These are phyloP conservation scores for Drosophila diplacantha DNA, from an alignment of 2,888 invertebrate species.

Conservation along the genomic window DNA sequence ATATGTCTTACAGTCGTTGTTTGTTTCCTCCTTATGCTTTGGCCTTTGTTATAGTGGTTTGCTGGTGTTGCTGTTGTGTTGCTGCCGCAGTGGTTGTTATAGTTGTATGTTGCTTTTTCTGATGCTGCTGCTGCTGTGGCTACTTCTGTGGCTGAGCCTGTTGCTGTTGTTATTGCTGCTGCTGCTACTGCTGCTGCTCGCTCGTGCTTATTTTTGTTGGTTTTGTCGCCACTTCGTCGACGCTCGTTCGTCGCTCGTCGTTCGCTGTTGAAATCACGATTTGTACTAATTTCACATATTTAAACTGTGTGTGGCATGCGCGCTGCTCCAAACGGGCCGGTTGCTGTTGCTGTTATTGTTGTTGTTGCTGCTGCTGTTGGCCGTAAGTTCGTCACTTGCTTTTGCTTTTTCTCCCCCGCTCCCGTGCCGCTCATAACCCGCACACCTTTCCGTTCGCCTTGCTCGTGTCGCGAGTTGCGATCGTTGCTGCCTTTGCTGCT, in stretches of 20 bases:
- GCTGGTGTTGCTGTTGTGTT: slow-evolving; percentile 3
- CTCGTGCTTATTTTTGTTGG: slow-evolving; percentile 37
- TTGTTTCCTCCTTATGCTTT: slow-evolving; percentile 8
- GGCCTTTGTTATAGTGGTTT: neutral
- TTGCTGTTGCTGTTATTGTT: slow-evolving; percentile 40
- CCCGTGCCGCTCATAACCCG: slow-evolving; percentile 19
- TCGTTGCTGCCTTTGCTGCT: slow-evolving; percentile 51
- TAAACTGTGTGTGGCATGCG: slow-evolving; percentile 78
- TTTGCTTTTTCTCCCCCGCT: slow-evolving; percentile 58
- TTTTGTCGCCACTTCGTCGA: slow-evolving; percentile 47
- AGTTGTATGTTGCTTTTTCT: slow-evolving; percentile 3
- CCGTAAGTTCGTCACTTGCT: slow-evolving; percentile 73
- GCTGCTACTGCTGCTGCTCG: slow-evolving; percentile 52
- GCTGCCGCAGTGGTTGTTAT: too few species aligned
- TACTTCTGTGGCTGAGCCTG: slow-evolving; percentile 42
- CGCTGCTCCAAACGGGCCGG: slow-evolving; percentile 68
- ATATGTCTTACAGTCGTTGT: slow-evolving; percentile 50
- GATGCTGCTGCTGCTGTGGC: slow-evolving; percentile 17
- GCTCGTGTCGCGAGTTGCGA: slow-evolving; percentile 65
- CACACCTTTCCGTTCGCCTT: slow-evolving; percentile 63
- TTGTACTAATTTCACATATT: slow-evolving; percentile 78
- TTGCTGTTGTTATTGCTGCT: slow-evolving; percentile 40
- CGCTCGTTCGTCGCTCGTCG: slow-evolving; percentile 75
- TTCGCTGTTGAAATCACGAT: slow-evolving; percentile 78
- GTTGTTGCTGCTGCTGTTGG: slow-evolving; percentile 59